Percentiles rank a stretch among this genome's conserved stretches.
Evolutionary conservation across 2,113 vertebrate genomes (phyloP).

Genomic region (Alces alces): DNA sequence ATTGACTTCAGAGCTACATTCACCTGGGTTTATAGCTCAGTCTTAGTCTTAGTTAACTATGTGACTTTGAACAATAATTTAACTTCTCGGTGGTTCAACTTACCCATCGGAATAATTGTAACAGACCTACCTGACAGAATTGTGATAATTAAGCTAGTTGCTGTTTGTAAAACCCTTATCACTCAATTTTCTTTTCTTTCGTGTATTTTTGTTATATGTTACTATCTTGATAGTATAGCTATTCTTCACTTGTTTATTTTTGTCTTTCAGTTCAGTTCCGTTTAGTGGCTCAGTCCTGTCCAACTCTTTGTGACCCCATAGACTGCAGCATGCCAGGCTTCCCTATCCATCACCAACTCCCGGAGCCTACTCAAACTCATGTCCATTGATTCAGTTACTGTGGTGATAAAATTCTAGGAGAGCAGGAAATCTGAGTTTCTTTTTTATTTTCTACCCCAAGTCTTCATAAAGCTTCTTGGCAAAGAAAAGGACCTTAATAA

Average conservation of each 20-base stretch:
- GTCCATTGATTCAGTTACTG: background rate
- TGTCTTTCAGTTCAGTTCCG: background rate
- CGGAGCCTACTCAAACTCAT: background rate
- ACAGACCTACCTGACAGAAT: background rate
- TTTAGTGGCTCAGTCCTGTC: background rate
- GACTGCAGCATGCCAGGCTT: background rate
- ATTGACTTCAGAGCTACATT: background rate
- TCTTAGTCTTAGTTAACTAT: background rate
- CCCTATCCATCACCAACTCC: background rate
- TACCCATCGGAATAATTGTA: background rate
- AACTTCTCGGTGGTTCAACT: background rate
- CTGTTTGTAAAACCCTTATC: background rate
- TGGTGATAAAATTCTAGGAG: background rate
- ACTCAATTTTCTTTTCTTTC: background rate
- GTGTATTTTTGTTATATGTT: background rate
- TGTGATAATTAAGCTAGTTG: background rate
- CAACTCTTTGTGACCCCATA: accelerated
- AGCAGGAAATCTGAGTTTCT: background rate
- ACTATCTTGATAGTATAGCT: background rate
- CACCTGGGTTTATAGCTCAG: background rate
- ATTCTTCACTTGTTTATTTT: background rate
- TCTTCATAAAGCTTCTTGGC: background rate
- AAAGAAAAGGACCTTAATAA: background rate
- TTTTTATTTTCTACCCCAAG: background rate
- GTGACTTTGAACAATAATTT: background rate